phyloP scores from a whole-genome alignment of 2,888 invertebrate genomes.

The Arge pagana region DNA sequence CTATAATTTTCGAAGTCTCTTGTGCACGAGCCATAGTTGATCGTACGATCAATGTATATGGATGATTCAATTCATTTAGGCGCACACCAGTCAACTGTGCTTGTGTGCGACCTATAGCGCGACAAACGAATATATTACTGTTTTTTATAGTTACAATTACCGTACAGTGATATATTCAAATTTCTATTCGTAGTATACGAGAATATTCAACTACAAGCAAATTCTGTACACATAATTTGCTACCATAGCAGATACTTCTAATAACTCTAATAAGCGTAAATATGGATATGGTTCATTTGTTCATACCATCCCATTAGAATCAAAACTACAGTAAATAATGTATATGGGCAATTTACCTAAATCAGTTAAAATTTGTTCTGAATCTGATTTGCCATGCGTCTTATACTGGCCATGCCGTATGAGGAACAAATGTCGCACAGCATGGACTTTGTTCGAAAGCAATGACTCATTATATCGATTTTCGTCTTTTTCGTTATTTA shows the following conservation, averaged over 20 bases:
- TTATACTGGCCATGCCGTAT: constrained; percentile 96
- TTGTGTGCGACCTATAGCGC: constrained; percentile 74
- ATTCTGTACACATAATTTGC: too few species aligned
- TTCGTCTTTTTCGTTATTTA: constrained; percentile 62
- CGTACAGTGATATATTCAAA: too few species aligned
- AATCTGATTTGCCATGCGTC: constrained; percentile 71
- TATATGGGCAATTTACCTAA: constrained; percentile 64
- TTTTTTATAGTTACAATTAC: constrained; percentile 1
- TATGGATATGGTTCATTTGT: too few species aligned
- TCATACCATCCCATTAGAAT: too few species aligned
- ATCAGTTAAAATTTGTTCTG: constrained; percentile 76
- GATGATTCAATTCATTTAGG: constrained; percentile 74
- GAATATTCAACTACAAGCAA: too few species aligned
- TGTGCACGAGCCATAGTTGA: constrained; percentile 94
- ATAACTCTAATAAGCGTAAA: too few species aligned
- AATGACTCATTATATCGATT: constrained; percentile 71
- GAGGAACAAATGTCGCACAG: constrained; percentile 82
- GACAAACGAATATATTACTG: constrained; percentile 4
- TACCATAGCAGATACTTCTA: too few species aligned
- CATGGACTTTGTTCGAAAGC: constrained; percentile 66
- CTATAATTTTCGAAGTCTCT: constrained; percentile 87
- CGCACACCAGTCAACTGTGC: constrained; percentile 85
- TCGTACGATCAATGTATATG: constrained; percentile 78
- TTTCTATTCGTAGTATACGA: too few species aligned
- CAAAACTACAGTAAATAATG: too few species aligned